Conservation (phyloP, 2,888 invertebrate species). For the Cyaniris semiargus region DNA sequence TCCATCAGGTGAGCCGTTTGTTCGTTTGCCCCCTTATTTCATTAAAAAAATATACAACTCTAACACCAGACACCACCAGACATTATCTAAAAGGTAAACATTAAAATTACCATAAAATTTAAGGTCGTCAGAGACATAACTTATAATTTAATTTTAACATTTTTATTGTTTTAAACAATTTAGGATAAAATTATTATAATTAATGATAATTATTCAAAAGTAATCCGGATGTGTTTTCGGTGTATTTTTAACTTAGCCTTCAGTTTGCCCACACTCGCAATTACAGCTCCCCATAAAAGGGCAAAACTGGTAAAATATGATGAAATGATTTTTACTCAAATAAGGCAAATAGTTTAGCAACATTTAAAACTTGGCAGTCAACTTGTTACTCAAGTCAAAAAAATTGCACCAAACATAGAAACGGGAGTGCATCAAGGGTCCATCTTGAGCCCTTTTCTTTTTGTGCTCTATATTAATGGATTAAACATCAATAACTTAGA, state of each 20-base stretch:
- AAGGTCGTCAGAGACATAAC: constrained; percentile 20
- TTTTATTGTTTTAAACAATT: constrained; percentile 18
- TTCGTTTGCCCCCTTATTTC: too few relatives aligned
- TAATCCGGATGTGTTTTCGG: constrained; percentile 25
- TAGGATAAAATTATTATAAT: constrained; percentile 20
- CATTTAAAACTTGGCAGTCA: constrained; percentile 5
- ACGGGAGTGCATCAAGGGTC: not conserved
- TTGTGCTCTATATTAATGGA: not conserved
- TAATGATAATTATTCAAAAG: constrained; percentile 23
- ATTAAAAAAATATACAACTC: too few relatives aligned
- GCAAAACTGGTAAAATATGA: constrained; percentile 2
- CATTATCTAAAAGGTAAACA: not conserved
- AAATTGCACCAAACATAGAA: not conserved
- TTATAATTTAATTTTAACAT: not conserved
- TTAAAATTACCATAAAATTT: constrained; percentile 14
- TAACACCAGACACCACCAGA: not conserved
- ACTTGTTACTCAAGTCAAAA: not conserved
- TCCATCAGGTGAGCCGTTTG: too few relatives aligned
- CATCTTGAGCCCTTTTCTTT: not conserved
- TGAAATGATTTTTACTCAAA: constrained; percentile 4
- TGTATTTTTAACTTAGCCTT: constrained; percentile 17
- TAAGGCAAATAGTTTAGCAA: constrained; percentile 27
- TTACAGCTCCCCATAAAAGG: not conserved
- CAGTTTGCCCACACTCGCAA: constrained; percentile 2
- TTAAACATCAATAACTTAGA: not conserved